Conservation (phyloP, 1,140 invertebrate species). For the Polypedilum pembai region DNA sequence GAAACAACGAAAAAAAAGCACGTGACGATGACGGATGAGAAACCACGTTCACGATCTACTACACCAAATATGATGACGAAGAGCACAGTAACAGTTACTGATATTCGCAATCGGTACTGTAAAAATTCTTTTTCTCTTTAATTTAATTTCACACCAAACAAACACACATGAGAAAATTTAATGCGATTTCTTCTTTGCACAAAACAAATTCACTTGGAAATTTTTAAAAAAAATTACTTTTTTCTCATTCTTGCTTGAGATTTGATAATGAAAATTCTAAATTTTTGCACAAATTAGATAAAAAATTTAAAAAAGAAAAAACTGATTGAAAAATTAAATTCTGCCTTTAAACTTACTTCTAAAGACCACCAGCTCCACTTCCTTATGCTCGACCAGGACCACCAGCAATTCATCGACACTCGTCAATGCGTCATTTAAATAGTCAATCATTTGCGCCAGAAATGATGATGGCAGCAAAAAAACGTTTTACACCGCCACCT, state of each 20-base stretch:
- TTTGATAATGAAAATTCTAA: constrained; percentile 28
- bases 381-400: constrained; percentile 41
- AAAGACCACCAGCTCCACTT: constrained; percentile 40
- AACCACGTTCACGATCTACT: constrained; percentile 42
- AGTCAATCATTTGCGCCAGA: constrained; percentile 22
- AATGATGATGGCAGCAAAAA: background rate
- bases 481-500: constrained; percentile 7
- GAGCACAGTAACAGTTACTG: constrained; percentile 41
- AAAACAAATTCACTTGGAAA: background rate
- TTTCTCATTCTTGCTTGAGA: background rate
- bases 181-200: background rate
- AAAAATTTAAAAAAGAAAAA: no score
- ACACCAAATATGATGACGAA: constrained; percentile 35
- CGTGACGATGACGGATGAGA: constrained; percentile 31
- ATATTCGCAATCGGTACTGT: constrained; percentile 42
- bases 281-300: background rate
- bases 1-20: constrained; percentile 35
- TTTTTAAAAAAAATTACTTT: background rate
- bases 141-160: background rate
- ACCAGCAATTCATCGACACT: constrained; percentile 40
- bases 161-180: background rate
- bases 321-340: background rate
- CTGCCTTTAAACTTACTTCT: background rate
- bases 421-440: constrained; percentile 41
- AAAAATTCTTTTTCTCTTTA: background rate